Conservation (phyloP, 2,113 vertebrate species). For the Rhegmatorhina hoffmannsi region DNA sequence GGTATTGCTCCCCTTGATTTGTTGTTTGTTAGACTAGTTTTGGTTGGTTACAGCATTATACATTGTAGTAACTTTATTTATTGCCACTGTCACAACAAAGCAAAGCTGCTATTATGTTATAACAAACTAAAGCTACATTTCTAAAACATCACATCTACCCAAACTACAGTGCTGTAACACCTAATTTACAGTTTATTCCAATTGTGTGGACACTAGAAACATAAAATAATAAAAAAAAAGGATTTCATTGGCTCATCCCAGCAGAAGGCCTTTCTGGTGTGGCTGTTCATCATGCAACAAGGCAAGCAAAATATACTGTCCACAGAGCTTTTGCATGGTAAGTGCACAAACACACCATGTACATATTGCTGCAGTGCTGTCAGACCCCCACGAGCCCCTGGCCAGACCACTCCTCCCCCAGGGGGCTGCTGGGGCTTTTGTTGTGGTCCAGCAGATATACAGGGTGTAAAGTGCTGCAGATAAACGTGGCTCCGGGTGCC, state of each 20-base stretch:
- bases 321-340: neutral
- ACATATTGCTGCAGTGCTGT: neutral
- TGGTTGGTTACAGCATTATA: constrained; percentile 75
- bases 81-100: constrained; percentile 80
- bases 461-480: neutral
- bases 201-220: constrained; percentile 61
- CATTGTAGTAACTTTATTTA: constrained; percentile 76
- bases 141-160: constrained; percentile 68
- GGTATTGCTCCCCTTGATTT: constrained; percentile 62
- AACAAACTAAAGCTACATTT: constrained; percentile 78
- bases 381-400: neutral
- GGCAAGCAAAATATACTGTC: neutral
- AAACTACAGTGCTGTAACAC: constrained; percentile 67
- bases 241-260: constrained; percentile 56
- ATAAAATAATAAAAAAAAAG: constrained; percentile 62
- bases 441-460: neutral
- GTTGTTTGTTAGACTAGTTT: constrained; percentile 71
- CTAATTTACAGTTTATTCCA: constrained; percentile 81
- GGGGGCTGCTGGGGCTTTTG: neutral
- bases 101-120: constrained; percentile 79
- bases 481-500: neutral
- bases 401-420: neutral
- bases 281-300: constrained; percentile 42
- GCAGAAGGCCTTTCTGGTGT: constrained; percentile 39
- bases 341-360: neutral